Conservation (phyloP, 2,888 invertebrate species). For the Ceramica pisi region DNA sequence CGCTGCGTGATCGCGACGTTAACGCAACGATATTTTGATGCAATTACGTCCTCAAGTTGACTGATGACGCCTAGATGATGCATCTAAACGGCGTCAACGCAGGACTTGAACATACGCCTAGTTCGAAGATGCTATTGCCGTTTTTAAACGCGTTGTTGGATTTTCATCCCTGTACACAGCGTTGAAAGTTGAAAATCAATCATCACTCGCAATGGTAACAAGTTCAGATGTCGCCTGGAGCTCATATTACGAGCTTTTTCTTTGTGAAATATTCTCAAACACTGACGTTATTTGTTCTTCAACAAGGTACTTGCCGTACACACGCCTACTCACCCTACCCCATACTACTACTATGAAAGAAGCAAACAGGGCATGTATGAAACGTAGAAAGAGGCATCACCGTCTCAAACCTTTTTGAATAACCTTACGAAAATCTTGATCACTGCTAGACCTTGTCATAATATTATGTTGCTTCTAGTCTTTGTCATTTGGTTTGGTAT, state of each 20-base stretch:
- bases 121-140: neutral
- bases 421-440: neutral
- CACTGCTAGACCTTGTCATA: neutral
- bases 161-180: neutral
- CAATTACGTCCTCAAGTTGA: neutral
- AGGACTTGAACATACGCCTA: neutral
- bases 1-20: neutral
- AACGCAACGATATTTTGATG: too few relatives aligned
- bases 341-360: constrained; percentile 1
- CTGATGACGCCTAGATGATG: too few relatives aligned
- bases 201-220: neutral
- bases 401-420: neutral
- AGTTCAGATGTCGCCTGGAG: neutral
- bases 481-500: too few relatives aligned
- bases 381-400: neutral
- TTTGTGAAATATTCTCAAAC: neutral
- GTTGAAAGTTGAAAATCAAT: neutral
- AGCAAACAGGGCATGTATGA: constrained; percentile 20
- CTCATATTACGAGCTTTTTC: neutral
- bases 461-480: neutral
- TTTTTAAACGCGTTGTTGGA: neutral
- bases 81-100: neutral
- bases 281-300: constrained; percentile 10
- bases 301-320: constrained; percentile 21
- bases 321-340: constrained; percentile 2